Conservation (phyloP, 1,140 invertebrate species). For the Pinna nobilis region DNA sequence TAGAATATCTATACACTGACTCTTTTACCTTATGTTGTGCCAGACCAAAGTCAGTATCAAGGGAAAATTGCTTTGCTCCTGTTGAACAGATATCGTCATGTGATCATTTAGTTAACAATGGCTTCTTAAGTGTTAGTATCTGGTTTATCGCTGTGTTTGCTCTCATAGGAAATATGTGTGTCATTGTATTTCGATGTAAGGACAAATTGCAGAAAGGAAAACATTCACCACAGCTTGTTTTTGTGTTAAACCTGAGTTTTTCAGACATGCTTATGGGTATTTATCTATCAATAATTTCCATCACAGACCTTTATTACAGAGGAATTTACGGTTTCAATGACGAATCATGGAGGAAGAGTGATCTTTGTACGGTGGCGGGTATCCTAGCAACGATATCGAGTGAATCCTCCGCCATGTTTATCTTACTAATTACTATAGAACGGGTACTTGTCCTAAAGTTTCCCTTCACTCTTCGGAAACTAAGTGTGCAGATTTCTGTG, state of each 20-base stretch:
- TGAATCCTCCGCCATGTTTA: slow-evolving; percentile 59
- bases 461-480: slow-evolving; percentile 38
- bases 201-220: too few species aligned
- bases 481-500: not conserved
- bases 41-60: slow-evolving; percentile 1
- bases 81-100: slow-evolving; percentile 51
- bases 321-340: slow-evolving; percentile 59
- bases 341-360: slow-evolving; percentile 54
- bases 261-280: slow-evolving; percentile 67
- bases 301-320: slow-evolving; percentile 53
- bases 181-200: too few species aligned
- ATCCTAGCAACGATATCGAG: slow-evolving; percentile 58
- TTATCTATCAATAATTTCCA: slow-evolving; percentile 63
- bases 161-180: slow-evolving; percentile 45
- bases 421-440: slow-evolving; percentile 63
- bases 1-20: slow-evolving; percentile 38
- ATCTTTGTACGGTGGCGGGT: slow-evolving; percentile 56
- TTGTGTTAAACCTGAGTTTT: slow-evolving; percentile 56
- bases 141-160: slow-evolving; percentile 45
- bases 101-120: slow-evolving; percentile 38
- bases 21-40: slow-evolving; percentile 48
- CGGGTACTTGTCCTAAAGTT: slow-evolving; percentile 54
- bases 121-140: slow-evolving; percentile 32
- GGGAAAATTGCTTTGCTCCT: slow-evolving; percentile 43
- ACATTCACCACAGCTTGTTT: slow-evolving; percentile 22